A percentile compares a stretch with the other conserved stretches of the same genome.
Conservation (phyloP, 2,113 vertebrate species). For the Toxostoma redivivum region DNA sequence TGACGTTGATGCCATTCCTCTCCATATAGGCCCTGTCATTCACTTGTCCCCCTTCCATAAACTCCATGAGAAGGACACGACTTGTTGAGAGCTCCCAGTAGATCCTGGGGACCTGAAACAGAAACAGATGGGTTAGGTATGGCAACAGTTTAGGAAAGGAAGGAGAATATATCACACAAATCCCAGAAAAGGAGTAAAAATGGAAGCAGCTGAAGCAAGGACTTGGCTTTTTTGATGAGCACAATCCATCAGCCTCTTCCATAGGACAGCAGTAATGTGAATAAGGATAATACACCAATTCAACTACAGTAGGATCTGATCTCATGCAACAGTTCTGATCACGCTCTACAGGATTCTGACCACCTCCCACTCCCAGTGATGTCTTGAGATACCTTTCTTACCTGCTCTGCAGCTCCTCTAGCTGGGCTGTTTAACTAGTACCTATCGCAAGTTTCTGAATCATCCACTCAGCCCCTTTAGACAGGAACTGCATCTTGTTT, state of each 20-base stretch:
- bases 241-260: neutral
- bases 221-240: neutral
- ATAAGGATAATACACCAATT: neutral
- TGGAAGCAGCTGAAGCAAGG: neutral
- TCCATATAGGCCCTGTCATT: slow-evolving; percentile 92
- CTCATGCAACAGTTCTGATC: neutral
- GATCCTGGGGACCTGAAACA: slow-evolving; percentile 86
- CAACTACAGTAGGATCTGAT: neutral
- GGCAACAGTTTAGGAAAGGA: neutral
- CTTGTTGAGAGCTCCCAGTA: slow-evolving; percentile 93
- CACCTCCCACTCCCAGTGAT: neutral
- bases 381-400: neutral
- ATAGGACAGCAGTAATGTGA: neutral
- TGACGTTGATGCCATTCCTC: slow-evolving; percentile 83
- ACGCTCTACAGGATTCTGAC: neutral
- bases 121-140: neutral
- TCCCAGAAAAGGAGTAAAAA: neutral
- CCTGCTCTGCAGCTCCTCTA: neutral
- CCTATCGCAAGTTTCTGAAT: neutral
- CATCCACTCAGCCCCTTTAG: neutral
- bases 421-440: neutral
- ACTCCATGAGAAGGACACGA: slow-evolving; percentile 95
- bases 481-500: neutral
- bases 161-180: neutral
- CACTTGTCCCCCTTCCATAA: slow-evolving; percentile 92